These are phyloP conservation scores for Drosophila eugracilis DNA, from an alignment of 1,140 invertebrate species.

Conservation along the genomic window DNA sequence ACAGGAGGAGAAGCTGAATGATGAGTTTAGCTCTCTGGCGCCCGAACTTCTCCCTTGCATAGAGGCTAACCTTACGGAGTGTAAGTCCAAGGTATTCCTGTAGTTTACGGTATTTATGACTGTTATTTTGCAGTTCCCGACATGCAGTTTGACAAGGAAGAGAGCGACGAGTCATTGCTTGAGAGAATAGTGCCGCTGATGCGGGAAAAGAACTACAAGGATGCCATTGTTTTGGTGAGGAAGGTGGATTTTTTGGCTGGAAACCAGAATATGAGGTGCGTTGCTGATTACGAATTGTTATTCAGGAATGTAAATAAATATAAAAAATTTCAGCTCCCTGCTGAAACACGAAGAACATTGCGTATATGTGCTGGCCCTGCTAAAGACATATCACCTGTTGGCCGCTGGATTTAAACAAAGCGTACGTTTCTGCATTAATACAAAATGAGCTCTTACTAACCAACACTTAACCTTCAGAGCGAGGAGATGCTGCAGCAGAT, in stretches of 20 bases:
- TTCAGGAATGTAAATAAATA: too few species aligned
- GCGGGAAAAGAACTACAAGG: constrained; percentile 68
- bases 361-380: constrained; percentile 62
- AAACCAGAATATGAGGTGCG: constrained; percentile 58
- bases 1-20: constrained; percentile 83
- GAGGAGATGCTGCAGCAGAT: constrained; percentile 85
- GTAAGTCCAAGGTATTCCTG: constrained; percentile 29
- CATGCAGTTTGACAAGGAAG: constrained; percentile 69
- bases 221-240: constrained; percentile 62
- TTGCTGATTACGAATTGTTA: background rate
- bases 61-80: constrained; percentile 75
- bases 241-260: constrained; percentile 71
- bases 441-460: background rate
- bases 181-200: constrained; percentile 56
- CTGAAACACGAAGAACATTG: constrained; percentile 70
- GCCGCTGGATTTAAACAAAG: constrained; percentile 67
- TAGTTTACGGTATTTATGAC: background rate
- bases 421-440: constrained; percentile 32
- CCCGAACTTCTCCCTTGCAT: constrained; percentile 85
- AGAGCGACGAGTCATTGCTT: constrained; percentile 69
- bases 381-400: constrained; percentile 73
- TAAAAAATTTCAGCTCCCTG: constrained; percentile 40
- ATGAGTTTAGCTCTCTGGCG: constrained; percentile 74
- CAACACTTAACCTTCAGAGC: constrained; percentile 30
- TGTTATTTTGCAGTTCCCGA: constrained; percentile 36